Evolutionary conservation across 2,797 vertebrate genomes (phyloP).

Genomic region (Falco peregrinus): DNA sequence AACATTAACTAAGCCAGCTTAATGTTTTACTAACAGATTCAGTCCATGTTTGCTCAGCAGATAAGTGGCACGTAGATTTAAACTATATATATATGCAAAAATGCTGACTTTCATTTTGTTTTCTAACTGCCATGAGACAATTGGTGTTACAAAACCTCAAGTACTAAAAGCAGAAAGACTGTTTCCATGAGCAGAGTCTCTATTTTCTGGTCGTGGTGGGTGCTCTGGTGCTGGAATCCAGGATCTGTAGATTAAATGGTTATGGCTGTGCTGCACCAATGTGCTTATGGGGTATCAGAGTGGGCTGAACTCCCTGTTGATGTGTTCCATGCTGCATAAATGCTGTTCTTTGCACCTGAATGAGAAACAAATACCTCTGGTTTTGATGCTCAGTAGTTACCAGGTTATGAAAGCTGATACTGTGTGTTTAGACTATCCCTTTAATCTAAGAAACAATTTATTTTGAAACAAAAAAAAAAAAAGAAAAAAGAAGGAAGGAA

Average conservation of each 20-base stretch:
- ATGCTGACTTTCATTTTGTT: background rate
- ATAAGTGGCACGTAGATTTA: background rate
- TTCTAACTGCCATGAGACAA: background rate
- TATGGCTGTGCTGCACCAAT: background rate
- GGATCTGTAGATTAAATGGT: background rate
- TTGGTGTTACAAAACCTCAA: background rate
- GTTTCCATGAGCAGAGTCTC: background rate
- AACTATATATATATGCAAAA: background rate
- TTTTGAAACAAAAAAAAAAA: background rate
- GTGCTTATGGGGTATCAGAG: background rate
- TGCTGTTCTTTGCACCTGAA: background rate
- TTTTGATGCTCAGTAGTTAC: background rate
- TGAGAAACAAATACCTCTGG: background rate
- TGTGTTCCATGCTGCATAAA: background rate
- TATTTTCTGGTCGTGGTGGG: background rate
- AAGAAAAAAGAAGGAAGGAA: background rate
- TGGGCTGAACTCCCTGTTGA: background rate
- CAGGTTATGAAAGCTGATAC: background rate
- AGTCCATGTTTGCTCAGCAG: background rate
- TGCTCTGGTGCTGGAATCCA: background rate
- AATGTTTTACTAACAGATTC: background rate
- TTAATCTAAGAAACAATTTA: background rate
- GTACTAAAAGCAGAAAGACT: background rate
- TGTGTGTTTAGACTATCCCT: background rate
- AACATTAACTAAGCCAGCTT: background rate